A percentile compares a stretch with the other conserved stretches of the same genome.
Evolutionary conservation across 64 coral and sea anemone species (phyloP).

Genomic region (Acropora yongei): DNA sequence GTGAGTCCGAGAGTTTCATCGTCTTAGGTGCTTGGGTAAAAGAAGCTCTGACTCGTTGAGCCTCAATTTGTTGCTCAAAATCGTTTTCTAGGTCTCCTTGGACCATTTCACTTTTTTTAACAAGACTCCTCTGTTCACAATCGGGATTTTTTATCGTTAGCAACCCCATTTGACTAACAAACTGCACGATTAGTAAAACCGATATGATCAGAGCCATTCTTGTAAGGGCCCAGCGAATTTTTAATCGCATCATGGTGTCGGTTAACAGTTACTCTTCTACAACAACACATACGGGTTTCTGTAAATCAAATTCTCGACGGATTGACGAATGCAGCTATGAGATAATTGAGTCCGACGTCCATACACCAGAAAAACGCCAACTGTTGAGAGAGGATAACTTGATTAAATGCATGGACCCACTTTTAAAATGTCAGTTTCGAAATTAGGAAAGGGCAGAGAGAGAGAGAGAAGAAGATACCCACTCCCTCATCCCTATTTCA

Average conservation of each 20-base stretch:
- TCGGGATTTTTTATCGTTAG: slow-evolving; percentile 50
- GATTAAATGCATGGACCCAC: no score
- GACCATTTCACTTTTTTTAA: slow-evolving; percentile 8
- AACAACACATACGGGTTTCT: background rate
- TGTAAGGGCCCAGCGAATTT: slow-evolving; percentile 35
- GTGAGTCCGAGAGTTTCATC: background rate
- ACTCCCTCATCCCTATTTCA: no score
- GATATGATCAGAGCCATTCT: slow-evolving; percentile 50
- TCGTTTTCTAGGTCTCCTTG: background rate
- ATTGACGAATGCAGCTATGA: background rate
- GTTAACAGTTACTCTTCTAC: background rate
- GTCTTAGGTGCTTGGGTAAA: background rate
- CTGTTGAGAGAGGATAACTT: no score
- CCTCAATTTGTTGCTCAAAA: background rate
- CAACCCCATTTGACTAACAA: slow-evolving; percentile 78
- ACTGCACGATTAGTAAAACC: slow-evolving; percentile 51
- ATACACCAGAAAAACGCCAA: no score
- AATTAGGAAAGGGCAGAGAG: no score
- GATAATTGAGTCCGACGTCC: no score
- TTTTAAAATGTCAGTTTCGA: no score
- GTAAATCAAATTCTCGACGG: background rate
- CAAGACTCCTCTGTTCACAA: slow-evolving; percentile 34
- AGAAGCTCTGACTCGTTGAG: background rate
- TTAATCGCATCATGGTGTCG: slow-evolving; percentile 55
- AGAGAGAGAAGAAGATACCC: no score